phyloP scores from a whole-genome alignment of 2,113 vertebrate species.

The Rhizomys pruinosus region DNA sequence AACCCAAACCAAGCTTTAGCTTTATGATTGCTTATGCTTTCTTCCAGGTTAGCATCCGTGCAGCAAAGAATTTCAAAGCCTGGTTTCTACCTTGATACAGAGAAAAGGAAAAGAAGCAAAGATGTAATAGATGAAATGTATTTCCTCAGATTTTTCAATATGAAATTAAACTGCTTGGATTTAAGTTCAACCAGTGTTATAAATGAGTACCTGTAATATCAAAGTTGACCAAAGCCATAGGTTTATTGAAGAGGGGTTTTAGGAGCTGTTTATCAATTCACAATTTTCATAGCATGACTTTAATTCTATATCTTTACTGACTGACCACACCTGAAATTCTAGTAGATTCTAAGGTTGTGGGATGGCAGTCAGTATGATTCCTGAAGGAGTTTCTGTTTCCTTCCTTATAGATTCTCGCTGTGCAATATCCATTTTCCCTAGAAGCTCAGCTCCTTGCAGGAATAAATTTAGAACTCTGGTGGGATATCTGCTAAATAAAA shows the following conservation, averaged over 20 bases:
- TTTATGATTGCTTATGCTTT: constrained; percentile 54
- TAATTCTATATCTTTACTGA: constrained; percentile 11
- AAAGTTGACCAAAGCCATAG: background rate
- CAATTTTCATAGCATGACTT: background rate
- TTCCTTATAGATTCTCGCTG: constrained; percentile 12
- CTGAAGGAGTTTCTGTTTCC: background rate
- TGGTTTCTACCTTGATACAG: constrained; percentile 40
- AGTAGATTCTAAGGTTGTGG: background rate
- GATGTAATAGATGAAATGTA: background rate
- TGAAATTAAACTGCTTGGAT: background rate
- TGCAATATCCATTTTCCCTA: constrained; percentile 57
- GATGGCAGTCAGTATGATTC: background rate
- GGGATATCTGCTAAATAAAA: constrained; percentile 61
- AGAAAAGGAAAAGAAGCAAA: background rate
- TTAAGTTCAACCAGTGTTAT: background rate
- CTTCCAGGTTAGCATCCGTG: background rate
- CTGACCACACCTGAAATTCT: constrained; percentile 2
- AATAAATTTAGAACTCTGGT: constrained; percentile 74
- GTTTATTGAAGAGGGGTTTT: background rate
- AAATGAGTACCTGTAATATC: background rate
- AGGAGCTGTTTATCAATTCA: background rate
- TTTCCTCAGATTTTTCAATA: constrained; percentile 11
- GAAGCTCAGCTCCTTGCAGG: constrained; percentile 35
- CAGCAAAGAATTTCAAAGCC: constrained; percentile 40
- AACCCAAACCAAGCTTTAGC: background rate